Conservation (phyloP, 2,797 vertebrate genomes). For the Melanitta fusca region DNA sequence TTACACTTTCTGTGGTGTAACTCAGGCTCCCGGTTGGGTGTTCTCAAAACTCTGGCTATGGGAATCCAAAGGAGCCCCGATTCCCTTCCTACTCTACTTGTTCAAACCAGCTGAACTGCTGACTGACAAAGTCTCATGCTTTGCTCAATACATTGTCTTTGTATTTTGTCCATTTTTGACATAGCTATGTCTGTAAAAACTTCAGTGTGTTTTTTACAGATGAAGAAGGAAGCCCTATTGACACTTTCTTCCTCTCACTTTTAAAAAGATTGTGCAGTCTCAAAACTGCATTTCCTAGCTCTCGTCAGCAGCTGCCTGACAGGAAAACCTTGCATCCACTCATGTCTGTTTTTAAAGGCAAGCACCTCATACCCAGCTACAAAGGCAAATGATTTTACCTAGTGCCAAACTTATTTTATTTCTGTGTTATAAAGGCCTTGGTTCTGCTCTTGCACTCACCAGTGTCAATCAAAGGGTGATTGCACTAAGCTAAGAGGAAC, state of each 20-base stretch:
- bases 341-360: background rate
- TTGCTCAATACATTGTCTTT: background rate
- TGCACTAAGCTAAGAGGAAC: background rate
- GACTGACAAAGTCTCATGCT: background rate
- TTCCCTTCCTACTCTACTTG: background rate
- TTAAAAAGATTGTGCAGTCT: background rate
- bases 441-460: background rate
- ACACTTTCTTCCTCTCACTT: background rate
- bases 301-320: background rate
- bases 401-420: background rate
- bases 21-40: rapidly evolving
- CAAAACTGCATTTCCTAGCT: background rate
- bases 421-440: background rate
- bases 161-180: background rate
- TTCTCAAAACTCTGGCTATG: background rate
- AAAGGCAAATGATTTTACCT: background rate
- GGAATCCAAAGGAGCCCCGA: background rate
- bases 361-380: rapidly evolving
- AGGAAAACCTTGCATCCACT: background rate
- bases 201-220: background rate
- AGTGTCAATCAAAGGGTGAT: background rate
- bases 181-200: background rate
- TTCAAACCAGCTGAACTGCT: background rate
- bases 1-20: rapidly evolving
- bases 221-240: background rate